These are phyloP conservation scores for Turdus rufiventris DNA, from an alignment of 2,113 vertebrate species.

Conservation along the genomic window DNA sequence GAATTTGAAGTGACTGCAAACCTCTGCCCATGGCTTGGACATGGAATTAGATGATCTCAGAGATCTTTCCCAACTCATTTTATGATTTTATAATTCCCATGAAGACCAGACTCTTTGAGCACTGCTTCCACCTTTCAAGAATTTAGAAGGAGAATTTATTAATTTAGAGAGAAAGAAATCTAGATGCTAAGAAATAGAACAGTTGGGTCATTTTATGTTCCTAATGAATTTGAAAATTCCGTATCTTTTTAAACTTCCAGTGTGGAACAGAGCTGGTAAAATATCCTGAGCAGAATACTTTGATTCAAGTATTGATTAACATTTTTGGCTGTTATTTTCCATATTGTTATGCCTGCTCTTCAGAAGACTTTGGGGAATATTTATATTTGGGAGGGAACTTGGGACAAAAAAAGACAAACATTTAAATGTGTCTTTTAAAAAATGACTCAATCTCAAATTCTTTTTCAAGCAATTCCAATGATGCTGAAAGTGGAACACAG, in stretches of 20 bases:
- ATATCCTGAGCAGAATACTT: not conserved
- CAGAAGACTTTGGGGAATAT: not conserved
- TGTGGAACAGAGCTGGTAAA: not conserved
- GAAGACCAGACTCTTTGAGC: not conserved
- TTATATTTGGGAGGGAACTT: not conserved
- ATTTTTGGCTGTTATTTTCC: not conserved
- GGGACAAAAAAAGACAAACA: not conserved
- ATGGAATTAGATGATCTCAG: not conserved
- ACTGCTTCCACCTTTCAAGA: not conserved
- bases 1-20: not conserved
- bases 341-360: not conserved
- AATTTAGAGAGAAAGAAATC: not conserved
- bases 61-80: not conserved
- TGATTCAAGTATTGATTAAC: not conserved
- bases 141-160: not conserved
- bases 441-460: fast-evolving
- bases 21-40: not conserved
- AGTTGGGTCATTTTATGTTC: not conserved
- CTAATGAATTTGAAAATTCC: not conserved
- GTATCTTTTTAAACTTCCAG: not conserved
- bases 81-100: fast-evolving
- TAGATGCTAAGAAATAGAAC: not conserved
- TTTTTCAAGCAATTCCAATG: not conserved
- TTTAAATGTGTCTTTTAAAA: not conserved
- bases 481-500: not conserved